Evolutionary conservation across 2,113 vertebrate genomes (phyloP).

Genomic region (Talpa occidentalis): DNA sequence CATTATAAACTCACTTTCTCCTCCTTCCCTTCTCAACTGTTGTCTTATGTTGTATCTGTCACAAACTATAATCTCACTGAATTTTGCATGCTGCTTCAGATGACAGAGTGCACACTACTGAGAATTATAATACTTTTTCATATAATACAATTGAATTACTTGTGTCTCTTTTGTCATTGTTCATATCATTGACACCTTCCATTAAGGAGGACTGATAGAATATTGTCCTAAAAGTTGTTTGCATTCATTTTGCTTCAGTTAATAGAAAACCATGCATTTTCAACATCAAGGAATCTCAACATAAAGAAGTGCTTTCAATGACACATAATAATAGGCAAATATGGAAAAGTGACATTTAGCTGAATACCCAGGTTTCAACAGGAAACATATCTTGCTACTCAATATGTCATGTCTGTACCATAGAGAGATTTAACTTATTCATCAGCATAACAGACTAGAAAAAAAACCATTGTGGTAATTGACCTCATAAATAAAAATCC

Average conservation of each 20-base stretch:
- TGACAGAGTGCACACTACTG: neutral
- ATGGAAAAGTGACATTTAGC: neutral
- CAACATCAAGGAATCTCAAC: neutral
- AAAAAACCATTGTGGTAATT: neutral
- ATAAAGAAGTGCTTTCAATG: neutral
- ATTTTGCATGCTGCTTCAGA: neutral
- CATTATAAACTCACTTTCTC: neutral
- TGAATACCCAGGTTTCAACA: conserved; percentile 12
- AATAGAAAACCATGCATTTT: neutral
- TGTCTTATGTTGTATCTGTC: neutral
- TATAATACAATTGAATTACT: neutral
- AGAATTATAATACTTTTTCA: neutral
- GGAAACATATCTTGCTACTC: neutral
- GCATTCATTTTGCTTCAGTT: neutral
- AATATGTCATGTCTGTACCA: neutral
- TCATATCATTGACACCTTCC: neutral
- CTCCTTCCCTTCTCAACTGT: neutral
- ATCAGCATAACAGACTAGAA: neutral
- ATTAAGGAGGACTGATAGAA: neutral
- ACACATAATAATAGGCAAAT: neutral
- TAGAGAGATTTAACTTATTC: conserved; percentile 6
- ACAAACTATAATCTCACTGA: neutral
- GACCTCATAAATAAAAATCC: conserved; percentile 28
- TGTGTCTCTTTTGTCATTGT: neutral
- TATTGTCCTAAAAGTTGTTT: neutral